phyloP scores from a whole-genome alignment of 2,888 invertebrate genomes.

The Spicauda simplicius region DNA sequence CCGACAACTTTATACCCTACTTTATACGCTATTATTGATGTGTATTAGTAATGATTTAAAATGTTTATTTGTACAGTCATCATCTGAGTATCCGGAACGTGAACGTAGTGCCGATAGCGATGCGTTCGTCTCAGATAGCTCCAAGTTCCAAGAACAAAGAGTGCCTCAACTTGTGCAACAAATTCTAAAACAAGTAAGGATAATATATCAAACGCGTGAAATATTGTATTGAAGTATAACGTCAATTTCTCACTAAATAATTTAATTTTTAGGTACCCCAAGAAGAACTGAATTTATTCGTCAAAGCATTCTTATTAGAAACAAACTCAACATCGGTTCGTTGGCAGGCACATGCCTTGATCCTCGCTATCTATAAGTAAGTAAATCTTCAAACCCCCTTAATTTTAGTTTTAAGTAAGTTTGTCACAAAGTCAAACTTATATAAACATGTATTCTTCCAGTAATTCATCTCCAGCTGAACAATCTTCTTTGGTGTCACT shows the following conservation, averaged over 20 bases:
- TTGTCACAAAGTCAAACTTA: not conserved
- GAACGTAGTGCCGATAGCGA: constrained; percentile 80
- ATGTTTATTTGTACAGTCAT: constrained; percentile 30
- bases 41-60: not conserved
- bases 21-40: not conserved
- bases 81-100: constrained; percentile 71
- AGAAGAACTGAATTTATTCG: constrained; percentile 89
- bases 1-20: too few relatives aligned
- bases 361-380: constrained; percentile 93
- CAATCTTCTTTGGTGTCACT: constrained; percentile 92
- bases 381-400: constrained; percentile 44
- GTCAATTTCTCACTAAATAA: not conserved
- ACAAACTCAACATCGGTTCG: constrained; percentile 96
- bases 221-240: not conserved
- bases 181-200: constrained; percentile 71
- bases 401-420: too few relatives aligned
- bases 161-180: constrained; percentile 77
- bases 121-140: constrained; percentile 71
- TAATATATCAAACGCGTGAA: not conserved
- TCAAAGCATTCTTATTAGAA: constrained; percentile 95
- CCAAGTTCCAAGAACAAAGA: constrained; percentile 78
- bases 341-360: constrained; percentile 97
- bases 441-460: constrained; percentile 48
- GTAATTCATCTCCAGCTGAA: constrained; percentile 90
- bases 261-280: constrained; percentile 75